phyloP scores from a whole-genome alignment of 2,888 invertebrate species.

The Cephonodes hylas region DNA sequence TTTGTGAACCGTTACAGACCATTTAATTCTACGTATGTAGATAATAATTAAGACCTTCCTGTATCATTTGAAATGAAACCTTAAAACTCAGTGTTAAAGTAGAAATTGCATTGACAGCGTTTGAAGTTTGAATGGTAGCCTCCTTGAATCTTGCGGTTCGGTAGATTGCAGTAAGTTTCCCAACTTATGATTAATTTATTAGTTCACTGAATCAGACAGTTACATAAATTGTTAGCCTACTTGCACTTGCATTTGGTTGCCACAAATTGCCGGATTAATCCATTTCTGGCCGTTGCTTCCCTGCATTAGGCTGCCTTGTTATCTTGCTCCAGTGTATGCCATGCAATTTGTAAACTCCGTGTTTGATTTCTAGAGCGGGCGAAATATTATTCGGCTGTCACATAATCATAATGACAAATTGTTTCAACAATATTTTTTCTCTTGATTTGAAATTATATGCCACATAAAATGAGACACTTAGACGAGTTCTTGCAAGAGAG shows the following conservation, averaged over 20 bases:
- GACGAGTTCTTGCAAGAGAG: no score
- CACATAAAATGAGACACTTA: no score
- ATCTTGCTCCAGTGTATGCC: no score
- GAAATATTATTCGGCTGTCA: no score
- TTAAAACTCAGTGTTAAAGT: not conserved
- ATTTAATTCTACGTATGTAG: slow-evolving; percentile 39
- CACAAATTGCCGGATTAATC: not conserved
- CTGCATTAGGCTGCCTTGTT: no score
- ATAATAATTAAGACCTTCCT: slow-evolving; percentile 33
- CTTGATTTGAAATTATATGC: no score
- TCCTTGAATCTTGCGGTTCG: slow-evolving; percentile 28
- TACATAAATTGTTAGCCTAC: slow-evolving; percentile 19
- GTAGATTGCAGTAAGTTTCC: slow-evolving; percentile 35
- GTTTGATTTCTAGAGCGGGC: no score
- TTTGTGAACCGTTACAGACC: slow-evolving; percentile 32
- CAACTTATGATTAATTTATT: slow-evolving; percentile 49
- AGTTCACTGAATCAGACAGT: slow-evolving; percentile 29
- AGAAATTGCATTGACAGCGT: slow-evolving; percentile 19
- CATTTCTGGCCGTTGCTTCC: not conserved
- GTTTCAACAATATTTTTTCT: no score
- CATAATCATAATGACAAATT: no score
- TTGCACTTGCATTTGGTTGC: slow-evolving; percentile 15
- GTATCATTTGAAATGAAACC: slow-evolving; percentile 16
- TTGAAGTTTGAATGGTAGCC: slow-evolving; percentile 32
- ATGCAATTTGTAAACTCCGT: no score